Conservation (phyloP, 53 echinoderm and acorn worm species). For the Hippasteria phrygiana region DNA sequence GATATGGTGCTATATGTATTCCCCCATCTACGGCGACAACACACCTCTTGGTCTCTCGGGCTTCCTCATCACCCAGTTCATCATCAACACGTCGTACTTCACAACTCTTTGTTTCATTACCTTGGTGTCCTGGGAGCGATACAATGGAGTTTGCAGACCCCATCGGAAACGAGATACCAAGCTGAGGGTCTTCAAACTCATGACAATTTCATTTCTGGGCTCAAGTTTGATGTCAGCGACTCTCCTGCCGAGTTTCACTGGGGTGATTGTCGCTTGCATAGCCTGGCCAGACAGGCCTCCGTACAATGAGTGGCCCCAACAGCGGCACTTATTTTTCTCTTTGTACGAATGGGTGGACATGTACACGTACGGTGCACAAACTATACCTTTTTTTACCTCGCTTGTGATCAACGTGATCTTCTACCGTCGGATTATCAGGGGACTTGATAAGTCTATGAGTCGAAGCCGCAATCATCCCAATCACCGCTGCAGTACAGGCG, state of each 20-base stretch:
- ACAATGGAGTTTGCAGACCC: conserved; percentile 75
- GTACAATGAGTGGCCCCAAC: conserved; percentile 61
- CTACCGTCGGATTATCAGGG: conserved; percentile 65
- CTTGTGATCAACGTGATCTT: conserved; percentile 67
- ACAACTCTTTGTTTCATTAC: conserved; percentile 77
- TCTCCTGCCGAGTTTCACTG: conserved; percentile 35
- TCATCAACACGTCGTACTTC: conserved; percentile 76
- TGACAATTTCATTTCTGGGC: conserved; percentile 57
- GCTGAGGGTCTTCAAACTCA: conserved; percentile 33
- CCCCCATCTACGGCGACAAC: conserved; percentile 78
- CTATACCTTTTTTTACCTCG: conserved; percentile 78
- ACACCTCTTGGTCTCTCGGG: conserved; percentile 63
- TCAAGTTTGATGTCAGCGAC: conserved; percentile 65
- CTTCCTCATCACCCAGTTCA: conserved; percentile 67
- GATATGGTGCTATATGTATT: conserved; percentile 58
- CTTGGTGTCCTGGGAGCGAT: conserved; percentile 78
- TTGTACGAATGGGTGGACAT: conserved; percentile 59
- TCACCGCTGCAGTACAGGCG: conserved; percentile 13
- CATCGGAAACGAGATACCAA: conserved; percentile 47
- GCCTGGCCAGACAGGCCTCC: conserved; percentile 62
- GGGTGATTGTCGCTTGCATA: conserved; percentile 53
- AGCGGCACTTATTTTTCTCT: conserved; percentile 31
- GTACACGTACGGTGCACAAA: conserved; percentile 76
- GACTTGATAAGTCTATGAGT: conserved; percentile 71
- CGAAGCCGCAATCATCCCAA: conserved; percentile 63